These are phyloP conservation scores for Diaphora mendica DNA, from an alignment of 2,888 invertebrate genomes.

Conservation along the genomic window DNA sequence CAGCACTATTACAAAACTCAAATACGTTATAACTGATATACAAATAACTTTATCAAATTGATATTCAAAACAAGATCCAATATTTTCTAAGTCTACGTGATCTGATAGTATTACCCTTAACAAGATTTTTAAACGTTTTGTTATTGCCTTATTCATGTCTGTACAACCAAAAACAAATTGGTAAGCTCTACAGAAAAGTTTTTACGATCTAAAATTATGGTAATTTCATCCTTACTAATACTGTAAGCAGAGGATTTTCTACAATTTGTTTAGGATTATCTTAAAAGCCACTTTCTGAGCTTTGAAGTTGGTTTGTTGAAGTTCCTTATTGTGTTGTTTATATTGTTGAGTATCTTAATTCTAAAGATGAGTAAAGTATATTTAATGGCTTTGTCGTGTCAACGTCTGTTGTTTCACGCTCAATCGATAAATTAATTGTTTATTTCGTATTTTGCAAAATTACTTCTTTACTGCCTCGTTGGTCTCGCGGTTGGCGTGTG, in stretches of 20 bases:
- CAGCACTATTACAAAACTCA: neutral
- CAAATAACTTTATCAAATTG: constrained; percentile 19
- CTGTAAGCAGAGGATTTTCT: constrained; percentile 45
- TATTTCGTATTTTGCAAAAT: neutral
- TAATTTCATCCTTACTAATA: constrained; percentile 51
- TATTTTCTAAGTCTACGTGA: constrained; percentile 34
- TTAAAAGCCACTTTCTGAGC: constrained; percentile 49
- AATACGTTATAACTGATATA: neutral
- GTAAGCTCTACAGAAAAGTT: constrained; percentile 41
- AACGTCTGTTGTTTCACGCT: constrained; percentile 8
- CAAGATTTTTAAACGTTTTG: constrained; percentile 33
- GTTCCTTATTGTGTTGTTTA: constrained; percentile 40
- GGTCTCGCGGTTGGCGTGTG: too few species aligned
- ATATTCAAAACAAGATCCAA: constrained; percentile 31
- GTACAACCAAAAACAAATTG: constrained; percentile 22
- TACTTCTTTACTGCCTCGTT: too few species aligned
- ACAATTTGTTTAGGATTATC: constrained; percentile 53
- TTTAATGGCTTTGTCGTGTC: neutral
- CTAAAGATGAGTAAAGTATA: neutral
- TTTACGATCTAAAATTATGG: constrained; percentile 40
- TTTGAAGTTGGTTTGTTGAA: constrained; percentile 33
- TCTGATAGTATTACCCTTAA: constrained; percentile 38
- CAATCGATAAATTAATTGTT: neutral
- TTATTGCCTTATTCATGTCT: constrained; percentile 36
- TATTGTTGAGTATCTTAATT: constrained; percentile 17